These are phyloP conservation scores for Neogale vison DNA, from an alignment of 2,113 vertebrate species.

Conservation along the genomic window DNA sequence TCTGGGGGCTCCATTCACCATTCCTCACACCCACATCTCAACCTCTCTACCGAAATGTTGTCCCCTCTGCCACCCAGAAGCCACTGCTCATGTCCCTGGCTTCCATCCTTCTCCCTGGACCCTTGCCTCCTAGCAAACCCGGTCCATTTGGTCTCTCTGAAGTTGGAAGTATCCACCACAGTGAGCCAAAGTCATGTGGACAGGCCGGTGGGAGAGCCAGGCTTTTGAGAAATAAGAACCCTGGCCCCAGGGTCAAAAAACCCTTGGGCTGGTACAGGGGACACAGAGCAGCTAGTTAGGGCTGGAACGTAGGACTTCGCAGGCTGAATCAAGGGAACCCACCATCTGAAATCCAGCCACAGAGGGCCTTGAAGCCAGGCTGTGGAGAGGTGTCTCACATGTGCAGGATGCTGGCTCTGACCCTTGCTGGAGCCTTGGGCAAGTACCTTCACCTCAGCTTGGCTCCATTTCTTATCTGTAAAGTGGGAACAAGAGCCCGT, in stretches of 20 bases:
- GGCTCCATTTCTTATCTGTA: background rate
- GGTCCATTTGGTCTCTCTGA: too few species aligned
- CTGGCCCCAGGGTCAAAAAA: background rate
- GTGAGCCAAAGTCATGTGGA: background rate
- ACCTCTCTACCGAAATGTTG: background rate
- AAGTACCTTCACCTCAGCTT: background rate
- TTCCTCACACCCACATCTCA: background rate
- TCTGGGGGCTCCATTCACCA: background rate
- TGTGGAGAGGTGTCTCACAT: background rate
- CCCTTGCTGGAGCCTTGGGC: background rate
- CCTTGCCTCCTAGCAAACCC: background rate
- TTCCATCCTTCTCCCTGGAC: background rate
- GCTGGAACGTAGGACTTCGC: background rate
- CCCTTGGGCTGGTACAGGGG: background rate
- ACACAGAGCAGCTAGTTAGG: background rate
- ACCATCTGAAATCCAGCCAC: background rate
- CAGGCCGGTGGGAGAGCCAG: background rate
- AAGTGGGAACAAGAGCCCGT: background rate
- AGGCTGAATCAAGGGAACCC: background rate
- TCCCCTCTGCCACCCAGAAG: background rate
- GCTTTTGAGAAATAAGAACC: background rate
- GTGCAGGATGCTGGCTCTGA: background rate
- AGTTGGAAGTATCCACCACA: background rate
- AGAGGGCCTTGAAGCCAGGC: background rate
- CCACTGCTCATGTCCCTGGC: background rate